Conservation (phyloP, 2,888 invertebrate species). For the Rhopalosiphum nymphaeae region DNA sequence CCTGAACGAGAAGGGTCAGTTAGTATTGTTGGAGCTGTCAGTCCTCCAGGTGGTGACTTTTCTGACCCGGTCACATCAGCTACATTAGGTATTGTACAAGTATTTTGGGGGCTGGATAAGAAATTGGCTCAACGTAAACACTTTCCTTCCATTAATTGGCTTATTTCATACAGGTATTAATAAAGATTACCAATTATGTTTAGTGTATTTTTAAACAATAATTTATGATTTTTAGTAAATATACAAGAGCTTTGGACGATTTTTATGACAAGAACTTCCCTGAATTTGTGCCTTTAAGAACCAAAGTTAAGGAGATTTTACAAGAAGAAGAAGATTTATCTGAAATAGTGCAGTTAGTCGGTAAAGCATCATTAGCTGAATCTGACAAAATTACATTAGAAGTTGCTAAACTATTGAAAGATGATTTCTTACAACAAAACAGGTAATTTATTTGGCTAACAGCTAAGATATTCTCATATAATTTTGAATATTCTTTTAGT, state of each 20-base stretch:
- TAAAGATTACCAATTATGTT: neutral
- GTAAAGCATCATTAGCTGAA: conserved; percentile 98
- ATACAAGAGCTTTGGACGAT: conserved; percentile 97
- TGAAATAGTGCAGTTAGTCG: conserved; percentile 99
- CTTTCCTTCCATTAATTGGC: conserved; percentile 99
- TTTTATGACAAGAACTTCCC: conserved; percentile 99
- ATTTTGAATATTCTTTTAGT: conserved; percentile 70
- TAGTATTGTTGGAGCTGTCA: conserved; percentile 99
- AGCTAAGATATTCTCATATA: neutral
- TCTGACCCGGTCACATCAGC: conserved; percentile 99
- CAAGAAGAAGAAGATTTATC: conserved; percentile 99
- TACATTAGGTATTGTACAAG: conserved; percentile 98
- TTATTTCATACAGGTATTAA: conserved; percentile 87
- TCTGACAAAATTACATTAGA: conserved; percentile 99
- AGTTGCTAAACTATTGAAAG: conserved; percentile 97
- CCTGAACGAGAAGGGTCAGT: conserved; percentile 99
- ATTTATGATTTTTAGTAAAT: conserved; percentile 81
- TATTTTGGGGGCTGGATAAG: conserved; percentile 99
- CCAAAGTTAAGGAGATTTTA: conserved; percentile 94
- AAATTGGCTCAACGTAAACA: conserved; percentile 99
- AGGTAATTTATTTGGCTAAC: conserved; percentile 74
- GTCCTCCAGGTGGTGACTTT: conserved; percentile 99
- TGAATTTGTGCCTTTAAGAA: conserved; percentile 97
- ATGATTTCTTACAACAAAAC: conserved; percentile 99
- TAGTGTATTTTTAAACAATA: neutral